Evolutionary conservation across 2,888 invertebrate genomes (phyloP).

Genomic region (Dolomedes plantarius): DNA sequence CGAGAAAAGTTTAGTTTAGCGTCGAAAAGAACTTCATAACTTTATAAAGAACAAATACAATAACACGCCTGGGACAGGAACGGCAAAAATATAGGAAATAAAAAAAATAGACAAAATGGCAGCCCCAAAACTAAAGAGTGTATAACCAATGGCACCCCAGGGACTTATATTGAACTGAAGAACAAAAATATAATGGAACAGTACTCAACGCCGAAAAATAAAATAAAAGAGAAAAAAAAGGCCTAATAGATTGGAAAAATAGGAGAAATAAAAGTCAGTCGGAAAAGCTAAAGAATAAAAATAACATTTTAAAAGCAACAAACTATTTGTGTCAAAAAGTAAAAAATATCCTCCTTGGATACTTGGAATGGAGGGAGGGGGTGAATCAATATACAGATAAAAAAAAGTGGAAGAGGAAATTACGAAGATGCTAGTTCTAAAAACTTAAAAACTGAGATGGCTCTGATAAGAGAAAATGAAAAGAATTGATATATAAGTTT

Average conservation of each 20-base stretch:
- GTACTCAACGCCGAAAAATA: slow-evolving; percentile 55
- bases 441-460: slow-evolving; percentile 70
- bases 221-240: slow-evolving; percentile 24
- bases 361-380: slow-evolving; percentile 26
- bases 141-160: slow-evolving; percentile 69
- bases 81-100: slow-evolving; percentile 15
- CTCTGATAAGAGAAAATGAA: slow-evolving; percentile 67
- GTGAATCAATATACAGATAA: slow-evolving; percentile 47
- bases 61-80: slow-evolving; percentile 33
- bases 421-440: slow-evolving; percentile 52
- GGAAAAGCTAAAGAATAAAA: slow-evolving; percentile 53
- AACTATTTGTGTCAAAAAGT: slow-evolving; percentile 70
- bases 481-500: slow-evolving; percentile 70
- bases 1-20: slow-evolving; percentile 43
- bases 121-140: slow-evolving; percentile 61
- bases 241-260: slow-evolving; percentile 65
- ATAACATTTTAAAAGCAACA: slow-evolving; percentile 71
- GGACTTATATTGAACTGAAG: slow-evolving; percentile 65
- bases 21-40: slow-evolving; percentile 57
- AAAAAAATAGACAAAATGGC: slow-evolving; percentile 30
- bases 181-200: slow-evolving; percentile 68
- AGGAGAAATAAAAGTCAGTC: slow-evolving; percentile 68
- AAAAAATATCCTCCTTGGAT: slow-evolving; percentile 40
- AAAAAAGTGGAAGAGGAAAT: slow-evolving; percentile 34
- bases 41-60: slow-evolving; percentile 64